Base-by-base conservation (phyloP, 2,797 vertebrate species). In the Catamblyrhynchus diadema region DNA sequence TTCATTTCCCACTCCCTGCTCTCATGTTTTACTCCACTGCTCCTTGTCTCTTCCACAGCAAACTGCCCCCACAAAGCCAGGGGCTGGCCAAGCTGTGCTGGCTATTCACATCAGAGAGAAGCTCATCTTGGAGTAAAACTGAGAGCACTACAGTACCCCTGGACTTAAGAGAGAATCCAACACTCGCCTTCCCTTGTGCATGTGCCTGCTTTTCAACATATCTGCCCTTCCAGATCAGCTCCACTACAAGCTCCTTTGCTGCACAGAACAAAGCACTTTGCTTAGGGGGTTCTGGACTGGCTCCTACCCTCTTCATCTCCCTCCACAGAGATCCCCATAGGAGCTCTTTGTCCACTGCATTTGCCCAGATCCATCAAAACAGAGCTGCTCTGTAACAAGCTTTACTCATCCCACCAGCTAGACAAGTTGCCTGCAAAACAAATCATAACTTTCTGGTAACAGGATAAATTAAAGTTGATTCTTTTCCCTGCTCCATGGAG, bases 331-430 rank as follows among this genome's bases (percentile, higher is more conserved):
- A 85, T 71, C 65, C 32, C 41, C 62, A 81, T 1, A 69, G 51
- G 62, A 94, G 17, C 32, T 94, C 70, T 54, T 28, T 0, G 0
- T 20, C 44, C 4, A 8, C 65, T 56, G 27, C 56, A 59, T 37
- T 87, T 81, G 75, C 47, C 81, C 72, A 83, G 44, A 77, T 84
- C 69, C 73, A 69, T 42, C 62, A 88, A 53, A 86, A 51, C 32
- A 79, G 37, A 91, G 75, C 44, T 81, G 75, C 51, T 88, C 73
- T 75, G 79, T 42, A 78, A 59, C 39, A 67, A 79, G 48, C 75
- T 90, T 86, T 75, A 84, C 69, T 86, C 80, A 86, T 86, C 60
- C 90, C 86, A 90, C 80, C 87, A 88, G 85, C 59, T 71, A 86
- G 91, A 72, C 62, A 59, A 85, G 56, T 30, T 75, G 61, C 30